A percentile compares a stretch with the other conserved stretches of the same genome.
phyloP scores from a whole-genome alignment of 1,140 invertebrate species.

The Ceratina japonica region DNA sequence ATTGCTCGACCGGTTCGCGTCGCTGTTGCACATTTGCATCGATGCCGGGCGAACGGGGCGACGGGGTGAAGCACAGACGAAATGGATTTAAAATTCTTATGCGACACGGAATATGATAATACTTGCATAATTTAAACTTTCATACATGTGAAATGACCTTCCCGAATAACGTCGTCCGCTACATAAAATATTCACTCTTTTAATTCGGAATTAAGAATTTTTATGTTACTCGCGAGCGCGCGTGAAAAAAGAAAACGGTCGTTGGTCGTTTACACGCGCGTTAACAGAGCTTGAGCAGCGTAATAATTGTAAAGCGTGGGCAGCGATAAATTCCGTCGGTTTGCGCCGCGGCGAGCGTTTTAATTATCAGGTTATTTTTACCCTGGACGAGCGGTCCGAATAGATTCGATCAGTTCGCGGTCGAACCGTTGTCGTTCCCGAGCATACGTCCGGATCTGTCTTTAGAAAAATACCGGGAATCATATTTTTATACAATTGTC shows the following conservation, averaged over 20 bases:
- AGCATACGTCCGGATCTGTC: not conserved
- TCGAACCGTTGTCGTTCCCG: too few species aligned
- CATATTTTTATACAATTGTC: not conserved
- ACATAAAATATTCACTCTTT: too few species aligned
- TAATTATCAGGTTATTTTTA: not conserved
- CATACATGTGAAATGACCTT: not conserved
- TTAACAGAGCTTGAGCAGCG: too few species aligned
- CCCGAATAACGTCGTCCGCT: too few species aligned
- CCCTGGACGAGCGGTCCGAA: not conserved
- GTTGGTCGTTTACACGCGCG: too few species aligned
- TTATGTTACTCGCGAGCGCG: too few species aligned
- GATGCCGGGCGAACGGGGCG: not conserved
- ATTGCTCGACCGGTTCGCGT: too few species aligned
- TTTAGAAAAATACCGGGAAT: not conserved
- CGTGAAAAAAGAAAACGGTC: too few species aligned
- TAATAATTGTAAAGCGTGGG: not conserved
- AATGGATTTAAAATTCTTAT: conserved; percentile 8
- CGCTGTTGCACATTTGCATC: too few species aligned
- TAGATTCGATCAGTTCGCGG: not conserved
- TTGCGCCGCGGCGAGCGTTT: not conserved
- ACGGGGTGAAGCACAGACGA: not conserved
- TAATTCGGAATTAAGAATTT: too few species aligned
- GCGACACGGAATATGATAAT: not conserved
- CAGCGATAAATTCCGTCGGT: not conserved
- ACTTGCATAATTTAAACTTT: not conserved